Percentiles rank a stretch among this genome's conserved stretches.
phyloP scores from a whole-genome alignment of 2,113 vertebrate genomes.

The Lucifuga dentata region DNA sequence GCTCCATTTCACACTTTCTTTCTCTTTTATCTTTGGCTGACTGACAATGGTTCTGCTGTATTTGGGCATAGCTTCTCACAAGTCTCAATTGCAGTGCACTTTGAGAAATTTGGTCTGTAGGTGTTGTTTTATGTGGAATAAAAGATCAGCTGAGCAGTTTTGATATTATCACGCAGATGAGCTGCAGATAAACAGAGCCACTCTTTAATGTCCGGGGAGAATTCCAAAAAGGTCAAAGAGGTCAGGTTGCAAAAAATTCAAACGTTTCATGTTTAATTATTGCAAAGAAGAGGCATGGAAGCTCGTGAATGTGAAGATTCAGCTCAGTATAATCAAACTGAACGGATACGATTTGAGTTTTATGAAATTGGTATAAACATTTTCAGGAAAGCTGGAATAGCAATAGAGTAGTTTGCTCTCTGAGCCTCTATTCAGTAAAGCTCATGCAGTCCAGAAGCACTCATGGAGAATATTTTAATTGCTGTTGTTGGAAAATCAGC shows the following conservation, averaged over 20 bases:
- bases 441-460: constrained; percentile 16
- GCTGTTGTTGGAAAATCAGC: constrained; percentile 20
- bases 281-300: background rate
- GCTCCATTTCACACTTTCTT: background rate
- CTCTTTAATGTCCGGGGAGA: constrained; percentile 21
- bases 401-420: constrained; percentile 11
- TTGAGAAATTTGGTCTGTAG: constrained; percentile 39
- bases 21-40: constrained; percentile 21
- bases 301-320: no score
- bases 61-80: background rate
- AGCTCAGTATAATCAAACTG: no score
- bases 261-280: constrained; percentile 21
- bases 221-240: constrained; percentile 13
- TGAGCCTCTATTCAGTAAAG: constrained; percentile 24
- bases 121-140: constrained; percentile 61
- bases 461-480: constrained; percentile 76
- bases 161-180: constrained; percentile 45
- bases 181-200: constrained; percentile 20
- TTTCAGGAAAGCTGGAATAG: constrained; percentile 25
- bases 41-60: constrained; percentile 56
- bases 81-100: background rate
- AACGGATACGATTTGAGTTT: background rate
- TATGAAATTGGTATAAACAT: background rate
- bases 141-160: background rate
- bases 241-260: background rate